Percentiles rank a stretch among this genome's conserved stretches.
phyloP scores from a whole-genome alignment of 2,113 vertebrate species.

The Antechinus flavipes region DNA sequence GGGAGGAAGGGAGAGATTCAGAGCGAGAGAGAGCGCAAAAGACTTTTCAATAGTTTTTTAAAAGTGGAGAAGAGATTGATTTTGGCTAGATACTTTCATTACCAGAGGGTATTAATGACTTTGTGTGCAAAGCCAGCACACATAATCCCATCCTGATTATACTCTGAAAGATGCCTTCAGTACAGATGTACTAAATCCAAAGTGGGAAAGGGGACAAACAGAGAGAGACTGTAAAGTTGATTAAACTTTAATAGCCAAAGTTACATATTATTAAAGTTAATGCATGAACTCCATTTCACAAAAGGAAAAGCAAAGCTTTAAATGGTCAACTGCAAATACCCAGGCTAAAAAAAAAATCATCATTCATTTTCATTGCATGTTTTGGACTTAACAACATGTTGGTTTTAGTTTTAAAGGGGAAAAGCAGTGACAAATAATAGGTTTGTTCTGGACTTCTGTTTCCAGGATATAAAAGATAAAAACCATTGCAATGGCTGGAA shows the following conservation, averaged over 20 bases:
- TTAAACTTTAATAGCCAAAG: conserved; percentile 42
- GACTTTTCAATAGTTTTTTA: not conserved
- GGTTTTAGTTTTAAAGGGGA: not conserved
- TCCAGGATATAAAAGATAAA: not conserved
- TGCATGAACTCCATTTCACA: conserved; percentile 35
- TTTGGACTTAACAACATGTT: conserved; percentile 33
- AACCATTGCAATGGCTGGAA: not conserved
- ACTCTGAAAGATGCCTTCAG: not conserved
- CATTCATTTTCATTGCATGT: conserved; percentile 1
- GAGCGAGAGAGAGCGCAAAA: not conserved
- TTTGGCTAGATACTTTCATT: not conserved
- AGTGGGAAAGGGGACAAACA: not conserved
- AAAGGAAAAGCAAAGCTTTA: conserved; percentile 52
- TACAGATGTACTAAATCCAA: not conserved
- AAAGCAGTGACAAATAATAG: not conserved
- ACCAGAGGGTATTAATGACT: not conserved
- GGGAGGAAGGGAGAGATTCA: too few relatives aligned
- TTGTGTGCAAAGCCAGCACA: not conserved
- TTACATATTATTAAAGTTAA: not conserved
- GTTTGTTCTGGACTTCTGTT: not conserved
- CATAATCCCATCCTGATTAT: not conserved
- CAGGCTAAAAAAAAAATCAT: conserved; percentile 4
- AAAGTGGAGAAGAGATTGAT: not conserved
- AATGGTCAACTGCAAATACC: conserved; percentile 28
- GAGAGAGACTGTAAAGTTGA: not conserved